phyloP scores from a whole-genome alignment of 2,113 vertebrate species.

The Pycnonotus jocosus region DNA sequence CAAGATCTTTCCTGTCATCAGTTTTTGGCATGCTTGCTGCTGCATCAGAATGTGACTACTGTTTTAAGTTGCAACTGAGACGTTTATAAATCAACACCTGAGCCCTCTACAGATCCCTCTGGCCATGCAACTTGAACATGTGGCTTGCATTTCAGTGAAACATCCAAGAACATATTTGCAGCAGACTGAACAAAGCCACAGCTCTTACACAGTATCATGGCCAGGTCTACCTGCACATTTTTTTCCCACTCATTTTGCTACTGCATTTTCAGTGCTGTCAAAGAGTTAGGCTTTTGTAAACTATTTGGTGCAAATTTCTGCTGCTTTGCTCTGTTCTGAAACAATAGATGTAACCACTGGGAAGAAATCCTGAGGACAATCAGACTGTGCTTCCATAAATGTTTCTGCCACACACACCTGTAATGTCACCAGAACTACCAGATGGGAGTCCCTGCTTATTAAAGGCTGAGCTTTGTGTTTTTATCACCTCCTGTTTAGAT shows the following conservation, averaged over 20 bases:
- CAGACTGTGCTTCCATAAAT: neutral
- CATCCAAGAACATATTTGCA: neutral
- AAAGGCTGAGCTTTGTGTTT: neutral
- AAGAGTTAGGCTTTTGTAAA: neutral
- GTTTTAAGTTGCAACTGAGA: neutral
- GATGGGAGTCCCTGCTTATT: conserved; percentile 1
- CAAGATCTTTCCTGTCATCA: neutral
- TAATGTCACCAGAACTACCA: neutral
- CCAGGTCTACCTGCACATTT: neutral
- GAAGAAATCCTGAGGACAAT: neutral
- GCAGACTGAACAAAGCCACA: neutral
- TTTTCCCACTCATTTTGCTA: neutral
- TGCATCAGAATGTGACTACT: neutral
- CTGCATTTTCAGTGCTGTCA: neutral
- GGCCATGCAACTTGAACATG: neutral
- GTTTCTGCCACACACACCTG: neutral
- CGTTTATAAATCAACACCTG: neutral
- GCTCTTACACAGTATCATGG: neutral
- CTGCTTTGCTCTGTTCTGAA: neutral
- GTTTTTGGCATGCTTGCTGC: neutral
- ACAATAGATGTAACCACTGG: neutral
- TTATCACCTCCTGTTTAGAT: neutral
- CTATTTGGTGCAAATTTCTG: neutral
- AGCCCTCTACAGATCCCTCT: neutral
- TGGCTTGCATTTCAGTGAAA: neutral